Conservation (phyloP, 2,113 vertebrate genomes). For the Terrapene triunguis region DNA sequence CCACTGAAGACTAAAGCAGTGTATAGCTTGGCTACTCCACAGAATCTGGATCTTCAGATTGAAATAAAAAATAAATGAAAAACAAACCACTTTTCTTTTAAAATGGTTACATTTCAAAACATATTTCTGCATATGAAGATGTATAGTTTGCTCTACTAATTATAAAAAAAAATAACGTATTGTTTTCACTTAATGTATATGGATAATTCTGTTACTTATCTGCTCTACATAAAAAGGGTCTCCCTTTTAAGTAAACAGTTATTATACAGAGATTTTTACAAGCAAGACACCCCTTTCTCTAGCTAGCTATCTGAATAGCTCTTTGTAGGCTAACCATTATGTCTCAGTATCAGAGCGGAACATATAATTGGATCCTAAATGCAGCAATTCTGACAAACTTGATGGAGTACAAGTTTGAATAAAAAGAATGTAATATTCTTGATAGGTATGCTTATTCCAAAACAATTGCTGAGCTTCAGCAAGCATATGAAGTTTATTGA, state of each 20-base stretch:
- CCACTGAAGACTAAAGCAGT: neutral
- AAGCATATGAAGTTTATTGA: neutral
- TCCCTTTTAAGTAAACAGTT: neutral
- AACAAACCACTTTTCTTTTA: neutral
- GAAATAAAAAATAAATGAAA: neutral
- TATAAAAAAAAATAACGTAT: neutral
- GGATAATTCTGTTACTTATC: no score
- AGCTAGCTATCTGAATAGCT: neutral
- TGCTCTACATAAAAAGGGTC: neutral
- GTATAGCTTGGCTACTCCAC: neutral
- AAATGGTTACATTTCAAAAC: neutral
- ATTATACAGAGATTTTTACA: neutral
- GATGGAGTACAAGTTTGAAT: neutral
- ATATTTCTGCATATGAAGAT: neutral
- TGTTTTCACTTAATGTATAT: neutral
- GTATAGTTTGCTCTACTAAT: neutral
- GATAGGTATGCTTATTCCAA: neutral
- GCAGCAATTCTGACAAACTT: neutral
- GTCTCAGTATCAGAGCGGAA: neutral
- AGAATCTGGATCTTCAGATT: neutral
- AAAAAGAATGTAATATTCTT: neutral
- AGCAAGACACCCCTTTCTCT: neutral
- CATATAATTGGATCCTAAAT: neutral
- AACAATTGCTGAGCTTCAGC: neutral
- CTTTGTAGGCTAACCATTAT: neutral